These are phyloP conservation scores for Taeniopygia guttata DNA, from an alignment of 2,797 vertebrate species.

Conservation along the genomic window DNA sequence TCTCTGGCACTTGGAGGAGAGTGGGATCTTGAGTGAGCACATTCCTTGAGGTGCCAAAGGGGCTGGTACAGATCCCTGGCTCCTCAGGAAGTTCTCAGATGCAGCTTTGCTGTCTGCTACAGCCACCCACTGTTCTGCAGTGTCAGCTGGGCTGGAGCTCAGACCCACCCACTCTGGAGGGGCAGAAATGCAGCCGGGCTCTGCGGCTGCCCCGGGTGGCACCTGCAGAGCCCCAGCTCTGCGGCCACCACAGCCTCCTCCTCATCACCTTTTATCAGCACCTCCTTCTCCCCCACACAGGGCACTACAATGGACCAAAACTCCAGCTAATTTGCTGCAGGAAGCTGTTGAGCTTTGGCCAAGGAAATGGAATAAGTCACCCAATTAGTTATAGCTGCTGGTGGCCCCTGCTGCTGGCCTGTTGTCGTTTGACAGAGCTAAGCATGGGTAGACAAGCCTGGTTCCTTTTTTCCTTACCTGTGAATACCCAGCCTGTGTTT, in stretches of 20 bases:
- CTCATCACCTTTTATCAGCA: background rate
- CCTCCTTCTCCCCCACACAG: background rate
- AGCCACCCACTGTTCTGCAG: slow-evolving; percentile 45
- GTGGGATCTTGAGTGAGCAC: background rate
- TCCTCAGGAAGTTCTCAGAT: background rate
- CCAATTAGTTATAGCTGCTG: background rate
- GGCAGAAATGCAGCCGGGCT: background rate
- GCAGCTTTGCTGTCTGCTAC: slow-evolving; percentile 21
- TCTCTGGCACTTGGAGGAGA: background rate
- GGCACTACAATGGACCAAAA: background rate
- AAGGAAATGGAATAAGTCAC: background rate
- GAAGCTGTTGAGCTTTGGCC: background rate
- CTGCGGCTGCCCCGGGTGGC: background rate
- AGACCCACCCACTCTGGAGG: slow-evolving; percentile 4
- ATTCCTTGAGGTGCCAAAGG: background rate
- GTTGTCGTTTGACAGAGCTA: background rate
- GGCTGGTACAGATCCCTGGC: background rate
- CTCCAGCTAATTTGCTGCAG: background rate
- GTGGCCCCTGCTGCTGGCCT: background rate
- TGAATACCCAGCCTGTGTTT: background rate
- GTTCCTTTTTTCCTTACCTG: background rate
- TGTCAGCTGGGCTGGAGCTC: slow-evolving; percentile 53
- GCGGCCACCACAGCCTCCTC: background rate
- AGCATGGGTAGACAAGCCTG: background rate
- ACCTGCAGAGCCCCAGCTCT: background rate